phyloP scores from a whole-genome alignment of 2,797 vertebrate species.

The Pipistrellus pipistrellus region DNA sequence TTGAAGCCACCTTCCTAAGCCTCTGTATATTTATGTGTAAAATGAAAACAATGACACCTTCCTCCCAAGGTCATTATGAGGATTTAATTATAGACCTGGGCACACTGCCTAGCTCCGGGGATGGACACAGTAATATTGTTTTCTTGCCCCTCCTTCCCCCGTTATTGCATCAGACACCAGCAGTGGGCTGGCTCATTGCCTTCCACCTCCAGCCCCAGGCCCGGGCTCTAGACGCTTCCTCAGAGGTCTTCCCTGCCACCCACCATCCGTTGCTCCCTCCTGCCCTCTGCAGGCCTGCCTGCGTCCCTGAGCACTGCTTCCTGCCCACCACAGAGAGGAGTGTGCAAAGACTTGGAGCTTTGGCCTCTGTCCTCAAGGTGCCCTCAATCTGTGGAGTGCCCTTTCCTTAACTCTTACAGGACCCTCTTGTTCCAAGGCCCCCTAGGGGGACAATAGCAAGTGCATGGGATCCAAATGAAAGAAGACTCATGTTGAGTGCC shows the following conservation, averaged over 20 bases:
- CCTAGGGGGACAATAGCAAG: neutral
- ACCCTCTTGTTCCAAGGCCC: neutral
- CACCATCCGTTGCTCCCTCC: neutral
- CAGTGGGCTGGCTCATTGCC: neutral
- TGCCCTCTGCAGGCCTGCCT: neutral
- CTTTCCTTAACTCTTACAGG: neutral
- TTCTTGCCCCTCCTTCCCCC: neutral
- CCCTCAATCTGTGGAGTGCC: neutral
- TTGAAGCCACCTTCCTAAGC: constrained; percentile 19
- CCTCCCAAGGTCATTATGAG: constrained; percentile 23
- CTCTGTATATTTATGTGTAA: neutral
- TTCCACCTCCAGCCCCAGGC: neutral
- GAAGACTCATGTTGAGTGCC: neutral
- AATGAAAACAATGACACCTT: neutral
- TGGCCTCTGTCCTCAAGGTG: neutral
- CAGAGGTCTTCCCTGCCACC: neutral
- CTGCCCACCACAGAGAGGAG: neutral
- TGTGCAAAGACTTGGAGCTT: neutral
- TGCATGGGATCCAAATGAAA: neutral
- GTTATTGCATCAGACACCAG: neutral
- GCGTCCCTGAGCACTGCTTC: neutral
- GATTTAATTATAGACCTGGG: constrained; percentile 60
- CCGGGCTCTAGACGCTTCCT: neutral
- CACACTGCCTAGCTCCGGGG: constrained; percentile 1
- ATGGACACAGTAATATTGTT: neutral